These are phyloP conservation scores for Halcyon senegalensis DNA, from an alignment of 2,113 vertebrate genomes.

Conservation along the genomic window DNA sequence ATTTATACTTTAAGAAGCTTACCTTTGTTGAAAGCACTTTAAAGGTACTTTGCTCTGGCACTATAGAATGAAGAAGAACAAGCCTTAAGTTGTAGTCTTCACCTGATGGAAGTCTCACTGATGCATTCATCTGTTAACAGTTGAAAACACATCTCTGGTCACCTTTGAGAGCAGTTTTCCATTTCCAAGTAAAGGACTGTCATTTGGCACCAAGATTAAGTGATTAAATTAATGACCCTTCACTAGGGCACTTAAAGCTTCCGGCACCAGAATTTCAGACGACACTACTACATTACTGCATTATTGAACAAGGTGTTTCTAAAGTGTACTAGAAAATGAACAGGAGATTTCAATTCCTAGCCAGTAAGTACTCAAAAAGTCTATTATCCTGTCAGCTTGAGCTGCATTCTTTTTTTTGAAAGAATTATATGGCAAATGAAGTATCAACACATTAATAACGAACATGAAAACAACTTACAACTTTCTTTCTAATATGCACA, in stretches of 20 bases:
- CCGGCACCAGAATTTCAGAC: constrained; percentile 9
- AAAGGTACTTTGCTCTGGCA: constrained; percentile 90
- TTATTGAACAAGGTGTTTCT: constrained; percentile 18
- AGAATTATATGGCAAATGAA: background rate
- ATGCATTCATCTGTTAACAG: constrained; percentile 81
- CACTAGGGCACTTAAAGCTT: background rate
- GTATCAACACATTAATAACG: background rate
- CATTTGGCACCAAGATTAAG: background rate
- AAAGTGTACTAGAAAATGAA: background rate
- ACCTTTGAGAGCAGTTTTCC: background rate
- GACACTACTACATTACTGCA: background rate
- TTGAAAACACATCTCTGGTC: constrained; percentile 12
- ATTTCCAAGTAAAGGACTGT: background rate
- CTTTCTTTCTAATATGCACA: background rate
- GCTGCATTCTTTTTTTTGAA: background rate
- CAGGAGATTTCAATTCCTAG: background rate
- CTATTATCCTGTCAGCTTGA: background rate
- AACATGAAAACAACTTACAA: background rate
- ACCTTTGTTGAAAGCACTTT: constrained; percentile 96
- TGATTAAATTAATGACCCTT: constrained; percentile 14
- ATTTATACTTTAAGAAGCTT: constrained; percentile 36
- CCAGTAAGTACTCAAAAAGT: background rate
- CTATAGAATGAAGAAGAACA: constrained; percentile 85
- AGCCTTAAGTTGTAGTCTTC: constrained; percentile 85
- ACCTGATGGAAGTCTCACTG: constrained; percentile 84